Evolutionary conservation across 2,797 vertebrate species (phyloP), one percentile per base, ranked within the genome.

Genomic region (Rhyacichthys aspro): DNA sequence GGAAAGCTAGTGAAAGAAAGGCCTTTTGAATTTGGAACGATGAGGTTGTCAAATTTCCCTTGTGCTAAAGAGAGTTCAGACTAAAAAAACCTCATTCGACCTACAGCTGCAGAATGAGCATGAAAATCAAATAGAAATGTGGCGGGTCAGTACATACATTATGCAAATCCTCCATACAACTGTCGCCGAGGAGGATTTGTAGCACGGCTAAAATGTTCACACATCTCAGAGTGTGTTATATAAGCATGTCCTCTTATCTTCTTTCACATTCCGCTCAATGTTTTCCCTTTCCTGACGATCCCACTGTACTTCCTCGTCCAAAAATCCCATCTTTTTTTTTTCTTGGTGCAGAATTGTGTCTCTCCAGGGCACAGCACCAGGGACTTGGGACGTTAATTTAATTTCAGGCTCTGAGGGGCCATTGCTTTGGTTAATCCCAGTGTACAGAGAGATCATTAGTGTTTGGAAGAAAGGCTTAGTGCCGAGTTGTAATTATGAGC

Each of bases 361-460:
- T 79, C 71, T 67, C 55, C 11, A 17, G 60, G 59, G 46, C 39
- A 16, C 41, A 2, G 9, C 59, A 70, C 18, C 23, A 15, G 74
- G 59, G 81, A 75, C 34, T 59, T 74, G 67, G 59, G 74, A 59
- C 61, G 73, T 59, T 76, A 75, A 86, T 85, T 85, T 74, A 73
- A 86, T 83, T 82, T 76, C 37, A 60, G 53, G 55, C 60, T 63
- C 62, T 47, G 45, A 68, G 70, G 34, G 74, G 56, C 66, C 73
- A 70, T 74, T 67, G 67, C 75, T 57, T 62, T 18, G 59, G 71
- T 72, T 78, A 84, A 86, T 85, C 68, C 80, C 53, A 69, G 65
- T 45, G 57, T 83, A 79, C 78, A 66, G 62, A 64, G 74, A 77
- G 63, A 82, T 81, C 70, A 72, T 83, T 87, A 76, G 68, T 63